These are phyloP conservation scores for Scolopax mira DNA, from an alignment of 2,113 vertebrate genomes.

Conservation along the genomic window DNA sequence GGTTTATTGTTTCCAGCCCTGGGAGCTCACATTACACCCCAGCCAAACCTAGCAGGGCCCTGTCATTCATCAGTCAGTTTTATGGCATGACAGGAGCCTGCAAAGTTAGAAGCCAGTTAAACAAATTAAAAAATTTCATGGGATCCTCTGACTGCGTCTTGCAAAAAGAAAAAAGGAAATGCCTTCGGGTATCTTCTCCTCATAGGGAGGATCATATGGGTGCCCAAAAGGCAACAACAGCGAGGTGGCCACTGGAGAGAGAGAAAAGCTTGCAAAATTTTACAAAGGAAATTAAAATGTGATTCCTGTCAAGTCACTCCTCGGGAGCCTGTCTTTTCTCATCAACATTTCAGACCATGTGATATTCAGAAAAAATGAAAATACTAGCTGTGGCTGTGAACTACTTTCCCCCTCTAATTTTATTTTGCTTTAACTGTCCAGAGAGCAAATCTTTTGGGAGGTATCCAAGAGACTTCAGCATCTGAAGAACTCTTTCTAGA, in stretches of 20 bases:
- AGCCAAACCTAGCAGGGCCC: background rate
- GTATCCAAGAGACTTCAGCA: background rate
- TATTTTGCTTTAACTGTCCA: background rate
- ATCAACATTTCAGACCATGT: background rate
- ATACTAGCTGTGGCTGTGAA: background rate
- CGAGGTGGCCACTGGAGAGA: background rate
- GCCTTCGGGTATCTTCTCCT: background rate
- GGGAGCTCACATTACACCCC: conserved; percentile 20
- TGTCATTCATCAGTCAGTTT: conserved; percentile 31
- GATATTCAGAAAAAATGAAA: background rate
- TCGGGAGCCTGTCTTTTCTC: background rate
- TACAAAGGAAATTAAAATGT: conserved; percentile 36
- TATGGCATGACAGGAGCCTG: background rate
- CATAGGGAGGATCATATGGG: background rate
- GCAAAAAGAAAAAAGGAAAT: background rate
- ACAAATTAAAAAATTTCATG: conserved; percentile 1
- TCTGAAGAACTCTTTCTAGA: conserved; percentile 10
- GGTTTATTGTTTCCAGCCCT: conserved; percentile 63
- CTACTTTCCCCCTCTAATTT: background rate
- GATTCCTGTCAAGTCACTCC: conserved; percentile 8
- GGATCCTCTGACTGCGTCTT: background rate
- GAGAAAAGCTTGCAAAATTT: background rate
- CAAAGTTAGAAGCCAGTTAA: conserved; percentile 36
- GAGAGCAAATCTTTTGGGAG: conserved; percentile 41
- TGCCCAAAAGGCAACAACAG: background rate